Conservation (phyloP, 1,140 invertebrate genomes). For the Drosophila grimshawi region DNA sequence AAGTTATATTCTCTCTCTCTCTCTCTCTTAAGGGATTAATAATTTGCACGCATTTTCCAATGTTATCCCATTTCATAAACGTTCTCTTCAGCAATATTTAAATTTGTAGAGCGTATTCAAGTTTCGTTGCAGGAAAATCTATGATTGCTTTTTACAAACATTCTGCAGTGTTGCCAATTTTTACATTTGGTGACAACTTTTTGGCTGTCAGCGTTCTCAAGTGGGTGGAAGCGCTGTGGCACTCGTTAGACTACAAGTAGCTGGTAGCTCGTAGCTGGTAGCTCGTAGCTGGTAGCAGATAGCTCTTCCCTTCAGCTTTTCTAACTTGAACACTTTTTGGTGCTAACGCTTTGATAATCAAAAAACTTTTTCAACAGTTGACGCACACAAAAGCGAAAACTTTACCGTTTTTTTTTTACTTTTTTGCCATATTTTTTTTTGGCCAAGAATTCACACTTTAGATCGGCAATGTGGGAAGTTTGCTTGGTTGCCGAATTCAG, state of each 20-base stretch:
- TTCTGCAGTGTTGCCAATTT: slow-evolving; percentile 76
- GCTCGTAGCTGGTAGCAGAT: slow-evolving; percentile 27
- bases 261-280: slow-evolving; percentile 56
- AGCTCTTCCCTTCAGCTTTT: slow-evolving; percentile 40
- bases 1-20: no score
- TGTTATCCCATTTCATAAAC: no score
- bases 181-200: slow-evolving; percentile 69
- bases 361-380: slow-evolving; percentile 76
- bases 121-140: slow-evolving; percentile 13
- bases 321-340: slow-evolving; percentile 75
- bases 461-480: slow-evolving; percentile 32
- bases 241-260: slow-evolving; percentile 80
- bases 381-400: slow-evolving; percentile 69
- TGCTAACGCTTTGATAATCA: slow-evolving; percentile 83
- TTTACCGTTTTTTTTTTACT: slow-evolving; percentile 59
- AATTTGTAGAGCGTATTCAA: slow-evolving; percentile 40
- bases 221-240: slow-evolving; percentile 48
- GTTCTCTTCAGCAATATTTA: neutral
- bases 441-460: slow-evolving; percentile 69
- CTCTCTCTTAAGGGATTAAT: no score
- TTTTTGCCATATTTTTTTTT: slow-evolving; percentile 31
- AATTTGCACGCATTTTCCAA: no score
- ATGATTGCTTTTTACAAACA: slow-evolving; percentile 39
- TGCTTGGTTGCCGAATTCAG: slow-evolving; percentile 32
- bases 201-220: slow-evolving; percentile 72